phyloP scores from a whole-genome alignment of 2,113 vertebrate genomes.

The Tupaia chinensis region DNA sequence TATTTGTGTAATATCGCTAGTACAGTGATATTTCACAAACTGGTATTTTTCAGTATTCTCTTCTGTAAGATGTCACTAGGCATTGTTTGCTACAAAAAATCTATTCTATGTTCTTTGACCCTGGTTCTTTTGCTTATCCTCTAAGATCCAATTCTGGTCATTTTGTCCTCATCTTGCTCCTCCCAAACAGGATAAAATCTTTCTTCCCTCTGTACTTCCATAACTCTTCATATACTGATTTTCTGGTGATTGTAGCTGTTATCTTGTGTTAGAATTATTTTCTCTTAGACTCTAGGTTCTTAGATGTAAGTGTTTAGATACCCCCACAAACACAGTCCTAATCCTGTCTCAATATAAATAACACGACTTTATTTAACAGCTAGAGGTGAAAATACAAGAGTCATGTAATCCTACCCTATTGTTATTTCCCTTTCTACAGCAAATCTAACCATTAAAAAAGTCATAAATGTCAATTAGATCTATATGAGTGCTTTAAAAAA shows the following conservation, averaged over 20 bases:
- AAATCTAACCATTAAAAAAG: not conserved
- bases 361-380: not conserved
- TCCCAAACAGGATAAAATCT: not conserved
- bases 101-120: not conserved
- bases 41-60: not conserved
- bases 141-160: not conserved
- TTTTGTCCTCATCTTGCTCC: not conserved
- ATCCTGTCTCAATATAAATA: not conserved
- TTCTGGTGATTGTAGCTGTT: not conserved
- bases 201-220: not conserved
- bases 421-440: conserved; percentile 9
- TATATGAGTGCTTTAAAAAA: conserved; percentile 33
- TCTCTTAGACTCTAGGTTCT: not conserved
- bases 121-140: not conserved
- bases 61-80: not conserved
- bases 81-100: not conserved
- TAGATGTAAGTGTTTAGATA: not conserved
- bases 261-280: not conserved
- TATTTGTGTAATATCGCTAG: not conserved
- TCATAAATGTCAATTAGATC: conserved; percentile 13
- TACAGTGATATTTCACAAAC: not conserved
- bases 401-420: not conserved
- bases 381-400: conserved; percentile 25
- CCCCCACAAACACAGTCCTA: not conserved
- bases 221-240: not conserved